Conservation (phyloP, 2,888 invertebrate genomes). For the Strigamia maritima region DNA sequence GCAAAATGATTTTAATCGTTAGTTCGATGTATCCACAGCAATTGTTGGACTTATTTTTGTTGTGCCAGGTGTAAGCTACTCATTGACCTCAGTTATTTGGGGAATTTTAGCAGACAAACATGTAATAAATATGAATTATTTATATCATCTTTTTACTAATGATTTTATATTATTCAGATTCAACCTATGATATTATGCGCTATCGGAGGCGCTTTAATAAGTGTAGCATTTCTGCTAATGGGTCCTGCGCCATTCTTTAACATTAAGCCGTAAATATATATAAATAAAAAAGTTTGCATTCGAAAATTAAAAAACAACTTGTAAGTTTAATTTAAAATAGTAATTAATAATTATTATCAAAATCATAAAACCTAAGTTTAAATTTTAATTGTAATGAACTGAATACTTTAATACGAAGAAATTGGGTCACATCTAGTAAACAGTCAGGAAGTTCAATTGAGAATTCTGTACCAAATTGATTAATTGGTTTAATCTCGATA, state of each 20-base stretch:
- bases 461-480: too few relatives aligned
- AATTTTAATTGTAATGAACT: too few relatives aligned
- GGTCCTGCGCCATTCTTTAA: slow-evolving; percentile 67
- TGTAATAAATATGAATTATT: slow-evolving; percentile 45
- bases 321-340: too few relatives aligned
- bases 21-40: slow-evolving; percentile 57
- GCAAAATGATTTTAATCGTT: too few relatives aligned
- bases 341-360: too few relatives aligned
- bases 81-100: slow-evolving; percentile 72
- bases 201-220: slow-evolving; percentile 64
- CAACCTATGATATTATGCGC: slow-evolving; percentile 67
- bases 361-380: too few relatives aligned
- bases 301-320: too few relatives aligned
- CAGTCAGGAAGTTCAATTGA: too few relatives aligned
- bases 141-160: not conserved
- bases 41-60: slow-evolving; percentile 76
- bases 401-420: too few relatives aligned
- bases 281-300: too few relatives aligned
- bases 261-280: slow-evolving; percentile 4
- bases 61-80: slow-evolving; percentile 76
- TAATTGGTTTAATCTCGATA: too few relatives aligned
- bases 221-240: not conserved
- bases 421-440: too few relatives aligned
- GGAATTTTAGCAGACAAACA: slow-evolving; percentile 75
- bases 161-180: slow-evolving; percentile 47